Conservation (phyloP, 2,888 invertebrate genomes). For the Marasmarcha lunaedactyla region DNA sequence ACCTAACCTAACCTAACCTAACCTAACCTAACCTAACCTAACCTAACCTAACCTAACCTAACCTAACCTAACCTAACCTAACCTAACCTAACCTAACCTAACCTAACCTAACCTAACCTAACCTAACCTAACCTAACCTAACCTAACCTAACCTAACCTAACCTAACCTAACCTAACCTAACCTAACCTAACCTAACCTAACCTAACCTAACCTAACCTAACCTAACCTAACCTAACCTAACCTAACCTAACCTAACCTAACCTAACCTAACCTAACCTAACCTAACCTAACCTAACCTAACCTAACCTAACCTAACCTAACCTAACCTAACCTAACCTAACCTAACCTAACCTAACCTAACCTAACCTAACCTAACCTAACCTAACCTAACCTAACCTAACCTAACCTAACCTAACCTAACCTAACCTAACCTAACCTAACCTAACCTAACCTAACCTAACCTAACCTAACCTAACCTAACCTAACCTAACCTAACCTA, state of each 20-base stretch:
- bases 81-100: slow-evolving; percentile 1
- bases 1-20: slow-evolving; percentile 1
- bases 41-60: slow-evolving; percentile 1
- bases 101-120: slow-evolving; percentile 14
- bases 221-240: slow-evolving; percentile 1
- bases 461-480: slow-evolving; percentile 1
- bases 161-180: slow-evolving; percentile 15
- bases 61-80: slow-evolving; percentile 1
- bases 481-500: slow-evolving; percentile 1
- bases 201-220: slow-evolving; percentile 1
- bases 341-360: slow-evolving; percentile 1
- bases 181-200: slow-evolving; percentile 13
- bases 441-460: slow-evolving; percentile 1
- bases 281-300: slow-evolving; percentile 1
- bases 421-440: slow-evolving; percentile 1
- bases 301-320: slow-evolving; percentile 1
- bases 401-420: slow-evolving; percentile 1
- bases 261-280: slow-evolving; percentile 1
- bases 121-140: slow-evolving; percentile 16
- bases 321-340: slow-evolving; percentile 1
- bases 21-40: slow-evolving; percentile 1
- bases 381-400: slow-evolving; percentile 1
- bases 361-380: slow-evolving; percentile 1
- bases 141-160: slow-evolving; percentile 14
- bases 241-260: slow-evolving; percentile 1